Percentiles rank a stretch among this genome's conserved stretches.
These are phyloP conservation scores for Adoxophyes honmai DNA, from an alignment of 1,140 invertebrate genomes.

Conservation along the genomic window DNA sequence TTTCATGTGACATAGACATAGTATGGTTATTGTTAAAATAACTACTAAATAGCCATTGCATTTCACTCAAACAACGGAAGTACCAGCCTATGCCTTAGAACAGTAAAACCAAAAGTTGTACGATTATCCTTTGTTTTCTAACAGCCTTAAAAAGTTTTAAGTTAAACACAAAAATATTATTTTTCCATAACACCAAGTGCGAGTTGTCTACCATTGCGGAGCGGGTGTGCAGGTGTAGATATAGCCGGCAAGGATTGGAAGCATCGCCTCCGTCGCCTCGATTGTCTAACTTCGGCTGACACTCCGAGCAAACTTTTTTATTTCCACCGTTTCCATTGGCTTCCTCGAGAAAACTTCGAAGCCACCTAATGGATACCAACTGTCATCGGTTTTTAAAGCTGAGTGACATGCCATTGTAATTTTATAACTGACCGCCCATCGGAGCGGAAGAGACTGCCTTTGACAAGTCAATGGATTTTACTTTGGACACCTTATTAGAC, in stretches of 20 bases:
- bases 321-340: constrained; percentile 44
- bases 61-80: too few species aligned
- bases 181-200: too few species aligned
- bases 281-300: constrained; percentile 40
- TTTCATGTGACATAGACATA: too few species aligned
- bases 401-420: constrained; percentile 25
- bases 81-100: too few species aligned
- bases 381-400: constrained; percentile 42
- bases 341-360: constrained; percentile 34
- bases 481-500: constrained; percentile 13
- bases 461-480: constrained; percentile 14
- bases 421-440: constrained; percentile 12
- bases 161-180: too few species aligned
- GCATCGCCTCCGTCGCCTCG: constrained; percentile 5
- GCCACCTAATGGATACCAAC: constrained; percentile 35
- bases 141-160: too few species aligned
- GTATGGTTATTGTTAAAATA: too few species aligned
- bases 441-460: constrained; percentile 11
- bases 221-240: constrained; percentile 15
- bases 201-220: too few species aligned
- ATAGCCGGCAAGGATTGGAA: constrained; percentile 10
- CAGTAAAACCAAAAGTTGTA: too few species aligned
- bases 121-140: too few species aligned
- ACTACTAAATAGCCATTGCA: too few species aligned
- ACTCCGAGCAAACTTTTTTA: constrained; percentile 47